Evolutionary conservation across 2,888 invertebrate genomes (phyloP).

Genomic region (Amphimallon solstitiale): DNA sequence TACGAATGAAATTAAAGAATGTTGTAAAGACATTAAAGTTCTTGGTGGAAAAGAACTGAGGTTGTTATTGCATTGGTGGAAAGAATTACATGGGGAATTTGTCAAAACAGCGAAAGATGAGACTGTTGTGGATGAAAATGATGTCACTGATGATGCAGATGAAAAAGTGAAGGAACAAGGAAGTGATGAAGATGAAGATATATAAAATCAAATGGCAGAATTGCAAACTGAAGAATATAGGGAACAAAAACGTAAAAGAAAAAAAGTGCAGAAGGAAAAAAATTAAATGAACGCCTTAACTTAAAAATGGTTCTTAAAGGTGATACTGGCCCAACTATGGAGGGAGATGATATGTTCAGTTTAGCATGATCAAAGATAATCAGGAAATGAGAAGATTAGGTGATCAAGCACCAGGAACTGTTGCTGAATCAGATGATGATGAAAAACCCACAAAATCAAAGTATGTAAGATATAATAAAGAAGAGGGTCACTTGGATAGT

Average conservation of each 20-base stretch:
- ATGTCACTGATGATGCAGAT: conserved; percentile 53
- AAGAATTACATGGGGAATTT: conserved; percentile 74
- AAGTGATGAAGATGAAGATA: conserved; percentile 62
- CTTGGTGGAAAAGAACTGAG: conserved; percentile 93
- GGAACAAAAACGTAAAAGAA: conserved; percentile 81
- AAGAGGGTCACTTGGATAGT: conserved; percentile 73
- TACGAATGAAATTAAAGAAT: conserved; percentile 88
- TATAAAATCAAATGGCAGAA: conserved; percentile 71
- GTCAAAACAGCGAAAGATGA: conserved; percentile 52
- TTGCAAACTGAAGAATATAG: conserved; percentile 76
- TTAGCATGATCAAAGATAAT: conserved; percentile 78
- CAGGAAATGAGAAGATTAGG: conserved; percentile 70
- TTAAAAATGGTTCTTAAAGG: conserved; percentile 96
- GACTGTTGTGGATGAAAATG: conserved; percentile 53
- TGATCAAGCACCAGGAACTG: conserved; percentile 74
- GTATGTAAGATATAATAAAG: conserved; percentile 73
- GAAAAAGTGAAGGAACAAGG: conserved; percentile 53
- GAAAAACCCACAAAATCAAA: conserved; percentile 66
- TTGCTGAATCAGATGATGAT: conserved; percentile 74
- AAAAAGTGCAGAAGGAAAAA: conserved; percentile 85
- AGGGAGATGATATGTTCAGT: conserved; percentile 83
- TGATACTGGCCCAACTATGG: conserved; percentile 85
- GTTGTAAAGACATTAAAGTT: conserved; percentile 96
- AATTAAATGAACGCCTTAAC: conserved; percentile 90
- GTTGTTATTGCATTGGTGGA: conserved; percentile 85